A percentile compares a stretch with the other conserved stretches of the same genome.
Evolutionary conservation across 2,797 vertebrate genomes (phyloP).

Genomic region (Tachyglossus aculeatus): DNA sequence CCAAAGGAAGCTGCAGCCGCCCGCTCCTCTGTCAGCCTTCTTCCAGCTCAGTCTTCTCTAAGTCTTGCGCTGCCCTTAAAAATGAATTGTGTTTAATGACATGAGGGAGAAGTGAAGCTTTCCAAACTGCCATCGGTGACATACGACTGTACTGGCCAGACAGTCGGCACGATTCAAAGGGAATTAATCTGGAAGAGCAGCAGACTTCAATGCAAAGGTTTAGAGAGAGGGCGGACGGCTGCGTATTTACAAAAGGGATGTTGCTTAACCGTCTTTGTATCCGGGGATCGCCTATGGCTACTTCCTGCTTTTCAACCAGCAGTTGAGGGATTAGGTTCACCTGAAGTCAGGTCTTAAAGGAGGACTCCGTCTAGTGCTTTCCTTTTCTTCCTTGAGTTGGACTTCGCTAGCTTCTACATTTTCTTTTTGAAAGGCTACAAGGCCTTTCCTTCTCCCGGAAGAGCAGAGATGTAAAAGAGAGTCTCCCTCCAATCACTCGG

Average conservation of each 20-base stretch:
- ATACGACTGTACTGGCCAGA: conserved; percentile 76
- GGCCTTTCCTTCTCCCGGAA: conserved; percentile 58
- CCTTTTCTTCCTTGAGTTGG: conserved; percentile 60
- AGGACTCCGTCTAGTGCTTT: conserved; percentile 61
- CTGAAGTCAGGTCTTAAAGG: conserved; percentile 62
- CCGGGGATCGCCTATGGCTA: conserved; percentile 78
- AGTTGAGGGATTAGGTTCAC: conserved; percentile 68
- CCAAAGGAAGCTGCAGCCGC: conserved; percentile 52
- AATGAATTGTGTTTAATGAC: conserved; percentile 72
- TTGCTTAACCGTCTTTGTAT: conserved; percentile 75
- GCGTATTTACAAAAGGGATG: conserved; percentile 80
- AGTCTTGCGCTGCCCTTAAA: conserved; percentile 69
- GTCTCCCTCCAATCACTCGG: conserved; percentile 60
- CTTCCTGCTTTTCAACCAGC: conserved; percentile 77
- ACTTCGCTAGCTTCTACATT: conserved; percentile 44
- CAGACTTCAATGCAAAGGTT: conserved; percentile 74
- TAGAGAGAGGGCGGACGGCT: conserved; percentile 71
- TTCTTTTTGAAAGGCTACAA: conserved; percentile 55
- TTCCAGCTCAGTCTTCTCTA: no score
- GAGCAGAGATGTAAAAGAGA: conserved; percentile 19
- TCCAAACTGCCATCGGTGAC: conserved; percentile 73
- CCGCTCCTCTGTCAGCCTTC: conserved; percentile 25
- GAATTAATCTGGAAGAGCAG: conserved; percentile 79
- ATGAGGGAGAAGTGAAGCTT: conserved; percentile 76
- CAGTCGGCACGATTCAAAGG: conserved; percentile 76